Evolutionary conservation across 2,888 invertebrate species (phyloP), one percentile per base, ranked within the genome.

Genomic region (Polymixis flavicincta): DNA sequence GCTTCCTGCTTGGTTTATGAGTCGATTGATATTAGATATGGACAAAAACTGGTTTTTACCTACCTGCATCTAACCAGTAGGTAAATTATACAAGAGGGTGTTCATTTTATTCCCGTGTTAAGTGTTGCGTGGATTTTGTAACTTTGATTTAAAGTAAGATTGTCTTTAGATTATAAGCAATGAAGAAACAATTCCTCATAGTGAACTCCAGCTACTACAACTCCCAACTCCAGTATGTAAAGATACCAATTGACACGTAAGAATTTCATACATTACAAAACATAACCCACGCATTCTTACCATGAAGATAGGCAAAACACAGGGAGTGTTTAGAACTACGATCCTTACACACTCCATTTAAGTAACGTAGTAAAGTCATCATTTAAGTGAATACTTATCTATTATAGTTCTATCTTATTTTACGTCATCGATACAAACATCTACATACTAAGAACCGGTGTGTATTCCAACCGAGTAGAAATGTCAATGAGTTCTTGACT

Each of bases 1-100:
- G 90, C 91, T 93, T 93, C 94, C 93, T 94, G 90, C 89, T 92
- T 88, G 83, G 83, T 84, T 78, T 81, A 84, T 87, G 84, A 83
- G 88, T 88, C 89, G 91, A 91, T 91, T 91, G 90, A 92, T 90
- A 91, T 89, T 86, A 88, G 88, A 89, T 88, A 88, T 83, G 84
- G 74, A 90, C 87, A 89, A 90, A 91, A 90, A 93, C 90, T 87
- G 85, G 89, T 89, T 88, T 87, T 85, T 9, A 69, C 67, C 65
- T 90, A 90, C 91, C 92, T 92, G 91, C 89, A 88, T 83, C 85
- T 86, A 85, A 78, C 84, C 71, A 81, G 80, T 77, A 85, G 77
- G 77, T 79, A 82, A 82, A 85, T 82, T 82, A 80, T 85, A 88
- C 83, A 83, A 83, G 87, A 88, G 89, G 89, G 88, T 89, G 88